phyloP scores from a whole-genome alignment of 2,113 vertebrate genomes.

The Corythaixoides concolor region DNA sequence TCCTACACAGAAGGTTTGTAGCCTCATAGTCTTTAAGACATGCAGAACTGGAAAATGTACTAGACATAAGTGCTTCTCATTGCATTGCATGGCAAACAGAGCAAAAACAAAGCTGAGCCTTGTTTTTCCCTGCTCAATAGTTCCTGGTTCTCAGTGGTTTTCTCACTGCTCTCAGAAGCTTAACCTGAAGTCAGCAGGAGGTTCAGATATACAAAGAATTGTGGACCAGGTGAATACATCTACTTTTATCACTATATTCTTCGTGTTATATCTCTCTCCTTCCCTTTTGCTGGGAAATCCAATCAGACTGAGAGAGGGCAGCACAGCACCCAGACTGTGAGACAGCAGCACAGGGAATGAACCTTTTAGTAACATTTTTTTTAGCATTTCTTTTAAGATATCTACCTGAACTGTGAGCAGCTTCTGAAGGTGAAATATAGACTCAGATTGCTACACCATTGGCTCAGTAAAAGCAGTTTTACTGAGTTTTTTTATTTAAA shows the following conservation, averaged over 20 bases:
- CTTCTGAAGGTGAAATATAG: background rate
- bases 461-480: background rate
- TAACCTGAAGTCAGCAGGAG: background rate
- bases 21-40: background rate
- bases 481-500: no score
- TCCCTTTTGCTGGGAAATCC: background rate
- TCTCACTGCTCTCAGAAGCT: background rate
- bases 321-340: background rate
- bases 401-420: background rate
- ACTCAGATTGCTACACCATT: background rate
- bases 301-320: background rate
- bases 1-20: constrained; percentile 80
- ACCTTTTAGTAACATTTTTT: background rate
- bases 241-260: background rate
- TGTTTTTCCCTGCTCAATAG: background rate
- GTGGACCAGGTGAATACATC: background rate
- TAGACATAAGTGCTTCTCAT: background rate
- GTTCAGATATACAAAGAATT: background rate
- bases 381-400: background rate
- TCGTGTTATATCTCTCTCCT: background rate
- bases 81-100: background rate
- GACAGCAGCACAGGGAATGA: background rate
- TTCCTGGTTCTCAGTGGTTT: background rate
- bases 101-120: background rate
- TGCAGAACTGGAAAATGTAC: background rate